These are phyloP conservation scores for Temnopleurus reevesii DNA, from an alignment of 53 echinoderm and acorn worm species.

Conservation along the genomic window DNA sequence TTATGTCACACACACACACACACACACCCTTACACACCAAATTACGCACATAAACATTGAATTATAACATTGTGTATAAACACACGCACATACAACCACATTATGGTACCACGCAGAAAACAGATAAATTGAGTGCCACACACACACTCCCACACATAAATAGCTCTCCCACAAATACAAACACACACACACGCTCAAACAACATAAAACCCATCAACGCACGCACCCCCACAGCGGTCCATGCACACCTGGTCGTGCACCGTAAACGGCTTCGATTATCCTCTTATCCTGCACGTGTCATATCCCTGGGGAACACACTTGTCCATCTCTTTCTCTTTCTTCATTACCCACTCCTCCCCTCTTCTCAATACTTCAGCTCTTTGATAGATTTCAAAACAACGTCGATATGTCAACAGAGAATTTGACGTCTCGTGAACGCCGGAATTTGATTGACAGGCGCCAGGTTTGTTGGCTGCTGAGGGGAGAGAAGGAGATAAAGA, in stretches of 20 bases:
- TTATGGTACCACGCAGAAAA: no score
- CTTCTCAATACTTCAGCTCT: conserved; percentile 28
- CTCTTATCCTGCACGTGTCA: conserved; percentile 29
- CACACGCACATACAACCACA: no score
- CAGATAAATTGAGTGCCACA: no score
- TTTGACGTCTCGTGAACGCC: conserved; percentile 50
- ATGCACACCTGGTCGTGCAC: conserved; percentile 33
- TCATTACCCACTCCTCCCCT: conserved; percentile 19
- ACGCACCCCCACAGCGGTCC: conserved; percentile 39
- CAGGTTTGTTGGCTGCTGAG: background rate
- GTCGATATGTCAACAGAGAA: conserved; percentile 60
- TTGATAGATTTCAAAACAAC: conserved; percentile 61
- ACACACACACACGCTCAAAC: conserved; percentile 7
- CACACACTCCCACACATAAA: background rate
- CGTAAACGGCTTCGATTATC: conserved; percentile 1
- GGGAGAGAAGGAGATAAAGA: background rate
- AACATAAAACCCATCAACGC: no score
- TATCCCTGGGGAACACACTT: conserved; percentile 41
- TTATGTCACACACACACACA: conserved; percentile 14
- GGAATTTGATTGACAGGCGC: conserved; percentile 47
- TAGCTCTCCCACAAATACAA: background rate
- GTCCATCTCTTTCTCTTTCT: conserved; percentile 1
- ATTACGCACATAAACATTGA: no score
- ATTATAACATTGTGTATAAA: no score
- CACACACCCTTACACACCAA: background rate